phyloP scores from a whole-genome alignment of 2,113 vertebrate genomes.

The Ammodramus savannarum region DNA sequence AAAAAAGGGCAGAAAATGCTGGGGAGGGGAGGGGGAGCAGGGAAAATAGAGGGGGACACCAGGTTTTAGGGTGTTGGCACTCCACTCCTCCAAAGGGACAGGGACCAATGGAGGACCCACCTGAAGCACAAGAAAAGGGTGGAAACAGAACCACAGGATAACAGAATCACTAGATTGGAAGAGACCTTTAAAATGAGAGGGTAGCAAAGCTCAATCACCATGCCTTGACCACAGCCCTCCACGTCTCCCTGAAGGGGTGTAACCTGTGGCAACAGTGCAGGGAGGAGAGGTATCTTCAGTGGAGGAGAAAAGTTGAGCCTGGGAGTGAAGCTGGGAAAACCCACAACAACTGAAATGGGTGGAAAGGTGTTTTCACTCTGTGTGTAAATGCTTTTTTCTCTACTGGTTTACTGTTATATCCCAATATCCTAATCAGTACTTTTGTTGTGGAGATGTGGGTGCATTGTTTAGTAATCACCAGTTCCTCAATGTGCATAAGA shows the following conservation, averaged over 20 bases:
- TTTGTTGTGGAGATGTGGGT: not conserved
- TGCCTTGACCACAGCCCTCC: not conserved
- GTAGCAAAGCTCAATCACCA: not conserved
- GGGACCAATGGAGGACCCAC: not conserved
- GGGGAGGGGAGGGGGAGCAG: too few species aligned
- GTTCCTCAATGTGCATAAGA: not conserved
- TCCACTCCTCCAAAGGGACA: not conserved
- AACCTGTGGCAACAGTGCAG: rapidly evolving
- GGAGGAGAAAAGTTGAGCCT: not conserved
- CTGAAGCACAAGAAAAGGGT: not conserved
- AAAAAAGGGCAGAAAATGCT: not conserved
- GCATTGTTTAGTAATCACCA: not conserved
- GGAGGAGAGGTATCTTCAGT: not conserved
- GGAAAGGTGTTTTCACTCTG: not conserved
- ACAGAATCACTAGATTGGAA: not conserved
- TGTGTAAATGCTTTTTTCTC: not conserved
- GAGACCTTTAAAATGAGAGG: not conserved
- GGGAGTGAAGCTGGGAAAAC: not conserved
- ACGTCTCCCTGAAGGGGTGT: too few species aligned
- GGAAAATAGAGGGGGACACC: not conserved
- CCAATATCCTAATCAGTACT: not conserved
- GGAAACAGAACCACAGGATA: not conserved
- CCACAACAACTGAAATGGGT: not conserved
- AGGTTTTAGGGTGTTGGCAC: not conserved
- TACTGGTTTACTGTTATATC: not conserved